These are phyloP conservation scores for Sternotherus odoratus DNA, from an alignment of 2,797 vertebrate genomes.

Conservation along the genomic window DNA sequence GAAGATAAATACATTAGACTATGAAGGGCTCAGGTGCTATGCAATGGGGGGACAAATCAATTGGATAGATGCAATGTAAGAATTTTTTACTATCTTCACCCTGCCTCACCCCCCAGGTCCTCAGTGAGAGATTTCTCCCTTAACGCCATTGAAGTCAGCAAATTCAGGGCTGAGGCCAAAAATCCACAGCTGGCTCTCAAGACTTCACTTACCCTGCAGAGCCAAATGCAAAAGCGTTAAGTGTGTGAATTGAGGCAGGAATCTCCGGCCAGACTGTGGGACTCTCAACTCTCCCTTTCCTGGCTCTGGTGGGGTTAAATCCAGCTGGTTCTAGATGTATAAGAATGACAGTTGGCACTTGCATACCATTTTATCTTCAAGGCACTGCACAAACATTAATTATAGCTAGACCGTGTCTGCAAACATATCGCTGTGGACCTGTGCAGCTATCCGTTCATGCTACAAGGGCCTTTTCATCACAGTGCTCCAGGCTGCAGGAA, in stretches of 20 bases:
- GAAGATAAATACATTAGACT: neutral
- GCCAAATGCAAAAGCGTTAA: neutral
- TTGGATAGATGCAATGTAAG: neutral
- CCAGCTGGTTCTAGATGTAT: constrained; percentile 16
- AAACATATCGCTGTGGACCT: constrained; percentile 34
- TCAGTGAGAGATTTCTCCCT: constrained; percentile 3
- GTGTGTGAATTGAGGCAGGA: neutral
- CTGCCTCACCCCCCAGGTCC: rapidly evolving
- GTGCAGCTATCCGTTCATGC: neutral
- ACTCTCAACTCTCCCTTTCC: constrained; percentile 62
- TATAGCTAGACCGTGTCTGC: constrained; percentile 40
- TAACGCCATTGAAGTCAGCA: neutral
- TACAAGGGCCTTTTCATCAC: neutral
- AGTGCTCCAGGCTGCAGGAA: neutral
- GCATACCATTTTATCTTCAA: constrained; percentile 62
- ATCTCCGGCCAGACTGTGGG: constrained; percentile 47
- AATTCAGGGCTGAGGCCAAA: constrained; percentile 35
- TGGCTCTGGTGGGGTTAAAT: constrained; percentile 58
- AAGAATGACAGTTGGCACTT: constrained; percentile 60
- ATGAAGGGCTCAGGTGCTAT: neutral
- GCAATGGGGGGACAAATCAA: neutral
- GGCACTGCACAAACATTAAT: constrained; percentile 65
- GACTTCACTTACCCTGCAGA: neutral
- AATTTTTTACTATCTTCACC: neutral
- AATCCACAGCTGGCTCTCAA: neutral